Base-by-base conservation (phyloP, 2,797 vertebrate species). In the Enteromius trimaculatus region DNA sequence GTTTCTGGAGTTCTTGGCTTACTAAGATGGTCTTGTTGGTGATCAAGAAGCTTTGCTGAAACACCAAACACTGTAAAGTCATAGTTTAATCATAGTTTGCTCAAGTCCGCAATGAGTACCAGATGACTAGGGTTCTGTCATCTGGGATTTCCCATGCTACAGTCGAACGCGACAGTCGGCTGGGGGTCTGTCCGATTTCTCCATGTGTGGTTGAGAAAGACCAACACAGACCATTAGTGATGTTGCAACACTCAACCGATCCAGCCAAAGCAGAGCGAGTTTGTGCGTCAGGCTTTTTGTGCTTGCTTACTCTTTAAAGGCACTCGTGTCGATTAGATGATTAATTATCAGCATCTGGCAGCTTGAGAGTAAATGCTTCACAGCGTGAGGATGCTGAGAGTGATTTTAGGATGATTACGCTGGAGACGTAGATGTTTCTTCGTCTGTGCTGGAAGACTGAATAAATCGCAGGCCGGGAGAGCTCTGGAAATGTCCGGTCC, bases 71-170 rank as follows among this genome's bases (percentile, higher is more conserved):
- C 34, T 66, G 64, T 39, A 21, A 66, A 39, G 34, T 39, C 65
- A 68, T n/a, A 21, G 19, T 39, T 64, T 31, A 64, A 69, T 42
- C 21, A 23, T 14, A 42, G 37, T 23, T 69, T 69, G 37, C 34
- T 39, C 5, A 39, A 68, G 69, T 53, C 47, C 31, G 9, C 83
- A 84, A 88, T 86, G 84, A 82, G 86, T 82, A 77, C 77, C 86
- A 89, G 82, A 88, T 90, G 84, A 86, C 31, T 49, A 29, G 26
- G 6, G 3, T 13, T 64, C 14, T n/a, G n/a, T n/a, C n/a, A n/a
- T n/a, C n/a, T 0, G 26, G 60, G 82, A 11, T 70, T 71, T 87
- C 81, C 65, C 81, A 14, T 78, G 65, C 44, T 82, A 85, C 62
- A 74, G 23, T 79, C 75, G 49, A 71, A 77, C 82, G 42, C 71